These are phyloP conservation scores for Strix uralensis DNA, from an alignment of 2,113 vertebrate genomes.

Conservation along the genomic window DNA sequence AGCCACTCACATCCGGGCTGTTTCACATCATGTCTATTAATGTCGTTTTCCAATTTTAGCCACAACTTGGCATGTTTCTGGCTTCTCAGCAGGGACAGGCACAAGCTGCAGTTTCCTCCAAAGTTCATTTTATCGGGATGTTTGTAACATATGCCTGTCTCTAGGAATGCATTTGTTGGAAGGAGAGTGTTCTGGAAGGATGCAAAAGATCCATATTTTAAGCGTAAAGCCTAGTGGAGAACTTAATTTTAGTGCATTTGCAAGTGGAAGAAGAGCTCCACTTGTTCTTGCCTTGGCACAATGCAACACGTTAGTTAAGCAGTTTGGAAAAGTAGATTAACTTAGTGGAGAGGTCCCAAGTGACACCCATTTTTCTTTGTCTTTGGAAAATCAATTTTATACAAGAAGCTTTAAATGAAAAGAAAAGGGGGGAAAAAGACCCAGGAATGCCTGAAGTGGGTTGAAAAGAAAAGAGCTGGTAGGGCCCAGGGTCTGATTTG, in stretches of 20 bases:
- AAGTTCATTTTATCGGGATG: neutral
- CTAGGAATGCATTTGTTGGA: constrained; percentile 1
- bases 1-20: neutral
- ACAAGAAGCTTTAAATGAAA: neutral
- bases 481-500: neutral
- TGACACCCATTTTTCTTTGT: neutral
- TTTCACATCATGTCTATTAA: neutral
- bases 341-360: neutral
- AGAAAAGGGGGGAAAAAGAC: rapidly evolving
- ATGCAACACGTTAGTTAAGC: neutral
- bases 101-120: neutral
- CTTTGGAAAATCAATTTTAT: neutral
- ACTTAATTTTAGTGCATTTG: constrained; percentile 35
- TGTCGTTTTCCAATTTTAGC: neutral
- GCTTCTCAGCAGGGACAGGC: constrained; percentile 5
- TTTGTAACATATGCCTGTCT: constrained; percentile 31
- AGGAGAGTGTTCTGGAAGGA: constrained; percentile 21
- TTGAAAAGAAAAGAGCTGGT: neutral
- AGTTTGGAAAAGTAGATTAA: neutral
- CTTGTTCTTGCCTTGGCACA: neutral
- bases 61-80: neutral
- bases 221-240: neutral
- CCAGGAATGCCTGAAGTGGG: neutral
- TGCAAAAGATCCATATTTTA: constrained; percentile 15
- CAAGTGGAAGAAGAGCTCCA: neutral